Evolutionary conservation across 2,888 invertebrate species (phyloP).

Genomic region (Chorisops tibialis): DNA sequence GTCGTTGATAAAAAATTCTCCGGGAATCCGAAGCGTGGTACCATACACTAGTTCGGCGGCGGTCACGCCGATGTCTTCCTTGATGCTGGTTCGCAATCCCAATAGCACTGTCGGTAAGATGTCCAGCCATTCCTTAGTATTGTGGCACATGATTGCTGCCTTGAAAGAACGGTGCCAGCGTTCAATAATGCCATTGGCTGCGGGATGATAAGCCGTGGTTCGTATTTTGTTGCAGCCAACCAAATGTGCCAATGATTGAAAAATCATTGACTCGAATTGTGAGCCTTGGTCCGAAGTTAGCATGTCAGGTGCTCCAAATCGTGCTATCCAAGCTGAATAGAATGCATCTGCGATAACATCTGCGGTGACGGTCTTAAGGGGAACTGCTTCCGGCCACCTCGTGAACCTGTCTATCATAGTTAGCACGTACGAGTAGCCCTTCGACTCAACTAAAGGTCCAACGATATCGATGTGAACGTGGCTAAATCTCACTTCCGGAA

Average conservation of each 20-base stretch:
- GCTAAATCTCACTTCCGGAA: constrained; percentile 33
- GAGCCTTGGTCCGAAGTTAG: constrained; percentile 47
- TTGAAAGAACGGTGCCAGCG: constrained; percentile 47
- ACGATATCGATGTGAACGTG: constrained; percentile 51
- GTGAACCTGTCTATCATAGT: constrained; percentile 39
- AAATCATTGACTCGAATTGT: constrained; percentile 45
- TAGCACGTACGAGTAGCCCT: constrained; percentile 40
- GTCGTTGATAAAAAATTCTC: too few relatives aligned
- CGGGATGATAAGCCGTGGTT: constrained; percentile 45
- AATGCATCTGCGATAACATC: constrained; percentile 41
- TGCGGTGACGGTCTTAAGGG: constrained; percentile 36
- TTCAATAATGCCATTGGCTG: constrained; percentile 48
- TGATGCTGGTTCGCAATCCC: neutral
- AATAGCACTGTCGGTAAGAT: neutral
- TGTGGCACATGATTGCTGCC: constrained; percentile 11
- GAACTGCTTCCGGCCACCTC: constrained; percentile 38
- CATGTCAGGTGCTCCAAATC: constrained; percentile 47
- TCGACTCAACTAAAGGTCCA: constrained; percentile 44
- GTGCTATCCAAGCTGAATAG: constrained; percentile 45
- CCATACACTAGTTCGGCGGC: too few relatives aligned
- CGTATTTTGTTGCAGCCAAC: constrained; percentile 38
- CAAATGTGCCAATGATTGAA: constrained; percentile 37
- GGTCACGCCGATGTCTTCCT: too few relatives aligned
- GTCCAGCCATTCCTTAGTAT: neutral
- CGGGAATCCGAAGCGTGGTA: too few relatives aligned